These are phyloP conservation scores for Syndactyla subalaris DNA, from an alignment of 2,797 vertebrate genomes.

Conservation along the genomic window DNA sequence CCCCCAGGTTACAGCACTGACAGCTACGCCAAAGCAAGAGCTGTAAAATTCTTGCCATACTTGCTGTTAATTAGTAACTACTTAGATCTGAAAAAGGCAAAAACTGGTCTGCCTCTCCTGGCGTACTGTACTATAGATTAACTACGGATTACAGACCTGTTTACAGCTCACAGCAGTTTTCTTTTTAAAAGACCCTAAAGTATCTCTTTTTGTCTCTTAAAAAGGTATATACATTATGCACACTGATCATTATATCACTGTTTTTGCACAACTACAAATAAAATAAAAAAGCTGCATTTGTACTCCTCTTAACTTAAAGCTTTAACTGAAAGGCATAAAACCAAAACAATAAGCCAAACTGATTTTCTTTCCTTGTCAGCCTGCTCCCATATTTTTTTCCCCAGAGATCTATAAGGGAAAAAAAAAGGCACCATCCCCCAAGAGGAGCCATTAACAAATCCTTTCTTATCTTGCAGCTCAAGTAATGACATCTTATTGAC, in stretches of 20 bases:
- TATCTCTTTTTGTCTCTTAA: not conserved
- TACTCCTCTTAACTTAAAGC: not conserved
- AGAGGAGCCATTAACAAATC: constrained; percentile 46
- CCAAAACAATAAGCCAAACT: not conserved
- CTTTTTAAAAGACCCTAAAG: not conserved
- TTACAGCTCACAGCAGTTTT: not conserved
- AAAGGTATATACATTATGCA: not conserved
- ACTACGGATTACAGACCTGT: not conserved
- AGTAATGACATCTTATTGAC: constrained; percentile 61
- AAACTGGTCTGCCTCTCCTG: not conserved
- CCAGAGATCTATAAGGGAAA: not conserved
- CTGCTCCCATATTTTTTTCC: not conserved
- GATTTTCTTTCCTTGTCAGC: not conserved
- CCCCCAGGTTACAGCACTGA: accelerated
- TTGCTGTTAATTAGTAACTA: constrained; percentile 33
- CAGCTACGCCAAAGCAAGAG: not conserved
- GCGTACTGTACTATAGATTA: not conserved
- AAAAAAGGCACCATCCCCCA: constrained; percentile 18
- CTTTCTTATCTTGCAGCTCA: constrained; percentile 30
- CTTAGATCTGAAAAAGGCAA: not conserved
- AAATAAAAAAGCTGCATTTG: not conserved
- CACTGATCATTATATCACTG: not conserved
- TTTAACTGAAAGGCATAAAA: not conserved
- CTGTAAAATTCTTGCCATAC: not conserved
- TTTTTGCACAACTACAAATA: not conserved